Evolutionary conservation across 2,888 invertebrate genomes (phyloP).

Genomic region (Quadriops clusia): DNA sequence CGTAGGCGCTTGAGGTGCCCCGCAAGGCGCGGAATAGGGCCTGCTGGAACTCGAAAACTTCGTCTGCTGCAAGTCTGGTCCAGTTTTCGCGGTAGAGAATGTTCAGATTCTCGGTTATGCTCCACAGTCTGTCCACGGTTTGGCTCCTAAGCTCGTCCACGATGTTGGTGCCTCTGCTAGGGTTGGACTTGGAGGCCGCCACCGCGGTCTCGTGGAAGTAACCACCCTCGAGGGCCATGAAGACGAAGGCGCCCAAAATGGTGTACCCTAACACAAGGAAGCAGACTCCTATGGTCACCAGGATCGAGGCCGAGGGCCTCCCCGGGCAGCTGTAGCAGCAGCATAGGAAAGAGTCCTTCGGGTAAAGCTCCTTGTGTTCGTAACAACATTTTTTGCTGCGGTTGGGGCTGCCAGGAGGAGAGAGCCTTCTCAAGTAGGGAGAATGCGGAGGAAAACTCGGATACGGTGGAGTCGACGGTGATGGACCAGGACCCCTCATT

Average conservation of each 20-base stretch:
- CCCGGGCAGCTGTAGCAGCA: constrained; percentile 47
- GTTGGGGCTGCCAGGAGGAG: constrained; percentile 34
- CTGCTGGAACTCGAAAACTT: constrained; percentile 75
- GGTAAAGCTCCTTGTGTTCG: constrained; percentile 24
- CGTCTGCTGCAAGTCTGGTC: constrained; percentile 77
- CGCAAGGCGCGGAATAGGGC: constrained; percentile 40
- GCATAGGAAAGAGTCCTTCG: constrained; percentile 34
- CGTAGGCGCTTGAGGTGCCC: constrained; percentile 20
- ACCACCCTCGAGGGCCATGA: constrained; percentile 69
- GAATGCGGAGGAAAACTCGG: constrained; percentile 28
- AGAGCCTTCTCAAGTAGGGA: constrained; percentile 27
- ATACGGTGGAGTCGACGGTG: constrained; percentile 26
- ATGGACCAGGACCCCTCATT: too few relatives aligned
- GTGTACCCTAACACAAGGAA: constrained; percentile 83
- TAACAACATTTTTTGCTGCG: constrained; percentile 31
- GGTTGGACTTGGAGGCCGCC: constrained; percentile 51
- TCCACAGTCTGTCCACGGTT: constrained; percentile 74
- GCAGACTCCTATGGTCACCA: constrained; percentile 73
- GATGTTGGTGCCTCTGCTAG: constrained; percentile 29
- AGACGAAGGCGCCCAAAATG: constrained; percentile 82
- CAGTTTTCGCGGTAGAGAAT: constrained; percentile 86
- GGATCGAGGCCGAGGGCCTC: constrained; percentile 44
- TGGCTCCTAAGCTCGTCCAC: constrained; percentile 49
- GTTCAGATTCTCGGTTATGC: constrained; percentile 76
- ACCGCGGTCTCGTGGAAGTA: constrained; percentile 46